Conservation (phyloP, 2,797 vertebrate genomes). For the Galaxias olidus region DNA sequence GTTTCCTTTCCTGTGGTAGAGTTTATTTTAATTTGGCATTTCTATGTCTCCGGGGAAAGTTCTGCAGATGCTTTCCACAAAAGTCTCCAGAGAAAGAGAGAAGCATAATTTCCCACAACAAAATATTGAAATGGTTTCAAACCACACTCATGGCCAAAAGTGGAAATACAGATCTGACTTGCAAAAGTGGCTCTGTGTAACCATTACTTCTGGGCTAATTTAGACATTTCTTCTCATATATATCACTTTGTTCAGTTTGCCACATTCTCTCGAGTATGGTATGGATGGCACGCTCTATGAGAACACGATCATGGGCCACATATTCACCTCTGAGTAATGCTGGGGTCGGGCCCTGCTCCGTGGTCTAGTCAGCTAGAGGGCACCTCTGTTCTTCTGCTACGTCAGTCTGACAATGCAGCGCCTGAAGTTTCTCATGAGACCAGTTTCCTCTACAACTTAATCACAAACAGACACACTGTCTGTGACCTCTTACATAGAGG, state of each 20-base stretch:
- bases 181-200: too few species aligned
- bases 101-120: background rate
- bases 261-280: too few species aligned
- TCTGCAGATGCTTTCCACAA: slow-evolving; percentile 10
- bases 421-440: slow-evolving; percentile 56
- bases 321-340: too few species aligned
- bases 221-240: too few species aligned
- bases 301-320: too few species aligned
- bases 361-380: slow-evolving; percentile 34
- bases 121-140: background rate
- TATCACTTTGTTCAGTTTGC: too few species aligned
- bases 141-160: background rate
- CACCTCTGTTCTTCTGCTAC: slow-evolving; percentile 42
- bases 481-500: slow-evolving; percentile 31
- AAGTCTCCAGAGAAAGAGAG: background rate
- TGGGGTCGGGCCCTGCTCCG: slow-evolving; percentile 21
- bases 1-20: background rate
- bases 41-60: background rate
- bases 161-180: too few species aligned
- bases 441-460: slow-evolving; percentile 50
- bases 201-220: too few species aligned
- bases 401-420: slow-evolving; percentile 36
- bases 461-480: slow-evolving; percentile 61
- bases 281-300: too few species aligned
- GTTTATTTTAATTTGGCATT: slow-evolving; percentile 8